These are phyloP conservation scores for Dicranocentrus wangi DNA, from an alignment of 2,888 invertebrate species.

Conservation along the genomic window DNA sequence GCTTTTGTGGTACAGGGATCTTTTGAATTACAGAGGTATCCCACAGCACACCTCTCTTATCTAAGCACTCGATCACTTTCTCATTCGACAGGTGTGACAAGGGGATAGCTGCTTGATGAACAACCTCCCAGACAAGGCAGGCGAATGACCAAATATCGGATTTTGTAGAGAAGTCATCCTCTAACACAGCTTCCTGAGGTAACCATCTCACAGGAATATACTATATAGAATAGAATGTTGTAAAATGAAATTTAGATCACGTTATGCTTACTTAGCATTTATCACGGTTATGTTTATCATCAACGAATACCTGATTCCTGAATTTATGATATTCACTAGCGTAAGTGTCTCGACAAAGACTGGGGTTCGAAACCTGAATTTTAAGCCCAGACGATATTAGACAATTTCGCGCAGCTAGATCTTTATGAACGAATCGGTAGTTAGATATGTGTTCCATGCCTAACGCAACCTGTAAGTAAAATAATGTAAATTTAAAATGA, in stretches of 20 bases:
- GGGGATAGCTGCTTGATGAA: conserved; percentile 85
- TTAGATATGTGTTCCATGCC: conserved; percentile 87
- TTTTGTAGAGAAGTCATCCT: conserved; percentile 92
- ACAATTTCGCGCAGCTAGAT: conserved; percentile 93
- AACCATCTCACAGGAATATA: conserved; percentile 92
- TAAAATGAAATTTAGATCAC: not conserved
- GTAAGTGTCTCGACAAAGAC: conserved; percentile 88
- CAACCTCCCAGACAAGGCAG: conserved; percentile 90
- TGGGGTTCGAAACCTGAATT: conserved; percentile 88
- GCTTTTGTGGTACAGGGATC: conserved; percentile 49
- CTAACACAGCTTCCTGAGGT: conserved; percentile 89
- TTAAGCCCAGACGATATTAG: conserved; percentile 86
- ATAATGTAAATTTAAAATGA: not conserved
- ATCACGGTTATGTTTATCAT: not conserved
- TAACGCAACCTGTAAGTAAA: conserved; percentile 81
- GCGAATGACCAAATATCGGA: conserved; percentile 95
- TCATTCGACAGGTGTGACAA: conserved; percentile 85
- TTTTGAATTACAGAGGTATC: conserved; percentile 53
- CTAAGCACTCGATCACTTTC: conserved; percentile 81
- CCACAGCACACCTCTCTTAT: conserved; percentile 74
- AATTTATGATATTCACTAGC: conserved; percentile 91
- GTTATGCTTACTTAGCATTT: conserved; percentile 25
- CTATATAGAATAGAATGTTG: conserved; percentile 74
- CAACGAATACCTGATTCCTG: conserved; percentile 81
- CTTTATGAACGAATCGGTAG: conserved; percentile 88